Evolutionary conservation across 2,888 invertebrate species (phyloP).

Genomic region (Lagria hirta): DNA sequence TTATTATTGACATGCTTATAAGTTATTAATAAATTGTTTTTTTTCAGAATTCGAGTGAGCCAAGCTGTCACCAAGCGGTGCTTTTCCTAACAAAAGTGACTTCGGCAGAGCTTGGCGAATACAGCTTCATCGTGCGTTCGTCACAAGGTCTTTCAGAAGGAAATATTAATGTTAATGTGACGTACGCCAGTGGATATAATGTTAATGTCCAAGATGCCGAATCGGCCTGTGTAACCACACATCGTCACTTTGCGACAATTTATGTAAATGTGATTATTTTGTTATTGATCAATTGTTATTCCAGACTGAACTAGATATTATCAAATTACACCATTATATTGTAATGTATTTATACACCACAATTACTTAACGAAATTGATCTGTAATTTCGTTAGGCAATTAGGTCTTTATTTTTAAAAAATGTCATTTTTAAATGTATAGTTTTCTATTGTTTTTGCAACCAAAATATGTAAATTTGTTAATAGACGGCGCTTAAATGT

Average conservation of each 20-base stretch:
- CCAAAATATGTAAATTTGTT: constrained; percentile 52
- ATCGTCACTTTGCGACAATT: constrained; percentile 41
- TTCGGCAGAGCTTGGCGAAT: constrained; percentile 63
- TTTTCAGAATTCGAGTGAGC: constrained; percentile 60
- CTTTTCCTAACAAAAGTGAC: constrained; percentile 61
- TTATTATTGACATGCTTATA: too few species aligned
- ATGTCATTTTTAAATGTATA: constrained; percentile 47
- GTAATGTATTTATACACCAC: constrained; percentile 19
- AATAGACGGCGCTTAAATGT: constrained; percentile 55
- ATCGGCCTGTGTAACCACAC: constrained; percentile 33
- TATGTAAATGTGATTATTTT: constrained; percentile 50
- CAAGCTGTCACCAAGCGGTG: constrained; percentile 62
- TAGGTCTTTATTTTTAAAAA: constrained; percentile 27
- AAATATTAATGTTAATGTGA: constrained; percentile 64
- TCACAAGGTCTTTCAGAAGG: constrained; percentile 65
- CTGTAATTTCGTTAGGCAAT: constrained; percentile 1
- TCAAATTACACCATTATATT: constrained; percentile 22
- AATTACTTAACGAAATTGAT: constrained; percentile 20
- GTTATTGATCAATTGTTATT: constrained; percentile 46
- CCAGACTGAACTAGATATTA: constrained; percentile 46
- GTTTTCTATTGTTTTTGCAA: constrained; percentile 53
- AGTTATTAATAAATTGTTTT: constrained; percentile 1
- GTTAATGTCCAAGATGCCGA: constrained; percentile 43
- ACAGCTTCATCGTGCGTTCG: constrained; percentile 64
- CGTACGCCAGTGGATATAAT: constrained; percentile 54